Evolutionary conservation across 2,888 invertebrate species (phyloP), one percentile per base, ranked within the genome.

Genomic region (Polyploca ridens): DNA sequence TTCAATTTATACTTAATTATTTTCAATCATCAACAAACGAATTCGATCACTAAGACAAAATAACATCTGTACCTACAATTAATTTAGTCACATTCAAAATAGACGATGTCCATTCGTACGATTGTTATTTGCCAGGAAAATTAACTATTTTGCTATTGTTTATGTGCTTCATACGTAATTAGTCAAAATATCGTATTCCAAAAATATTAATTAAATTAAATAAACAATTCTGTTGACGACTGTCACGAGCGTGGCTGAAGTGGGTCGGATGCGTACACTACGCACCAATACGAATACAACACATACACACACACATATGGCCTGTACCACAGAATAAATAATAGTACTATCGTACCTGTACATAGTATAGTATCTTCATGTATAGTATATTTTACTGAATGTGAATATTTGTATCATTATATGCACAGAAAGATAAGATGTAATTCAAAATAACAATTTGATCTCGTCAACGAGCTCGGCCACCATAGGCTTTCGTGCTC

Each of bases 151-250:
- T 6, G 61, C 70, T 78, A 77, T 76, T 81, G 76, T 82, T 27
- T n/a, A n/a, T n/a, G n/a, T n/a, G n/a, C n/a, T n/a, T 76, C 78
- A 78, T 78, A 79, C 66, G 66, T 75, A 68, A 63, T 68, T 70
- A 69, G 69, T 66, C 66, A 70, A 77, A 79, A 82, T 78, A 78
- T 79, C 59, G 63, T 63, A 71, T 68, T 87, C 78, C 76, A 83
- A 87, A 88, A 88, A 86, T 87, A 87, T 79, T 82, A 77, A 72
- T 65, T 69, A 79, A 77, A 67, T 69, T 68, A 44, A 62, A 62
- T 8, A 65, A 64, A 35, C 66, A 64, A 63, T 66, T 65, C 67
- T 62, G 64, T 71, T 58, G 69, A 64, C 66, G 62, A 64, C 67
- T 63, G 54, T 41, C 49, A n/a, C 13, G 19, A 27, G 66, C 66